Base-by-base conservation (phyloP, 2,113 vertebrate species). In the Cyanoderma ruficeps region DNA sequence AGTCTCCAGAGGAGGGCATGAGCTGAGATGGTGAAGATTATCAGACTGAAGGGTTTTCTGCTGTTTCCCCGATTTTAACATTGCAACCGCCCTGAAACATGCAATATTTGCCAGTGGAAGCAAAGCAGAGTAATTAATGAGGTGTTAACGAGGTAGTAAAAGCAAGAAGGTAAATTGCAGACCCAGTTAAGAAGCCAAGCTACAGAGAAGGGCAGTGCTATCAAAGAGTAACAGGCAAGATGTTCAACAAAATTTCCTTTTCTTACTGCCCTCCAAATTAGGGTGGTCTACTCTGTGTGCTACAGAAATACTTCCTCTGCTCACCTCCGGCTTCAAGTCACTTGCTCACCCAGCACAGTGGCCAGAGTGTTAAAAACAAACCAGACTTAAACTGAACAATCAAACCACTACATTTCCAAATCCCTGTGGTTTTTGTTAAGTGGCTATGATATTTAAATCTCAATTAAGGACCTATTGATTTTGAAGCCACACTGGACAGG, bases 61-160 rank as follows among this genome's bases (percentile, higher is more conserved):
- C 30, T 14, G 7, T 41, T 55, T 22, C 12, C 35, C 11, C 0
- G 4, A 64, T 24, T 72, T 42, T 60, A 69, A 6, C 33, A 42
- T 1, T 14, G 2, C 33, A 52, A 7, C 0, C 13, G 2, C n/a
- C 35, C 22, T 37, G 23, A 85, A 74, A 78, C 0, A 70, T 7
- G 31, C 35, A 74, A 47, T 39, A 44, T 27, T 47, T 61, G 50
- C 44, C 31, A 13, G 15, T 22, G 6, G 25, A 87, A 85, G 33
- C 56, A 78, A 69, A 56, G 27, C 30, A 57, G 15, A 65, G 23
- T 59, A 60, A 81, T 3, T 33, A 27, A 55, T 9, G 41, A 59
- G 21, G 16, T 50, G 23, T 69, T 30, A 83, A 25, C 0, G 8
- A 61, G 15, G 33, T 2, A 35, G 15, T 22, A 46, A 55, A 50